These are phyloP conservation scores for Graptemys geographica DNA, from an alignment of 2,797 vertebrate genomes.

Conservation along the genomic window DNA sequence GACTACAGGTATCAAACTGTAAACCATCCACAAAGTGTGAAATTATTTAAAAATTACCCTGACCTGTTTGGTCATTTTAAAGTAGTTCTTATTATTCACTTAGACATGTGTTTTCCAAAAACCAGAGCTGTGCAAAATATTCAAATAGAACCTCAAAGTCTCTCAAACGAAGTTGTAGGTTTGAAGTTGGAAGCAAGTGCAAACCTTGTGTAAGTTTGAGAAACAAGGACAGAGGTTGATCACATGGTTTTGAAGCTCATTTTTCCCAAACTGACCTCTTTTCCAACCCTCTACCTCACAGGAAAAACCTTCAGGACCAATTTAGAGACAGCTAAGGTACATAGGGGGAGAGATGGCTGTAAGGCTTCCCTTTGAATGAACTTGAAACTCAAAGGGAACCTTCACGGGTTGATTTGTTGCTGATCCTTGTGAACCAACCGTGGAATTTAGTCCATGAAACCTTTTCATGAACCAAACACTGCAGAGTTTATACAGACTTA, in stretches of 20 bases:
- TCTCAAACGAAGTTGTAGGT: neutral
- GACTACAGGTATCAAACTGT: neutral
- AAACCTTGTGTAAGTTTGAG: neutral
- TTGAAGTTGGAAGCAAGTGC: neutral
- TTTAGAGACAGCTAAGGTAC: neutral
- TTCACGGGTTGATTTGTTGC: too few species aligned
- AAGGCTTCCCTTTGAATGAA: neutral
- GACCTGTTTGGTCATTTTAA: neutral
- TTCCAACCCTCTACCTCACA: neutral
- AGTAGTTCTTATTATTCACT: neutral
- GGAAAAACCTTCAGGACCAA: neutral
- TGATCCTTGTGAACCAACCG: neutral
- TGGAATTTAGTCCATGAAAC: too few species aligned
- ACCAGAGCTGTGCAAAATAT: neutral
- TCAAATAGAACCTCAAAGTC: neutral
- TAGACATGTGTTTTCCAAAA: neutral
- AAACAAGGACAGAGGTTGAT: neutral
- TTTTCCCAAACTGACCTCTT: neutral
- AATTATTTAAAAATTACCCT: neutral
- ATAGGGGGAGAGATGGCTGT: neutral
- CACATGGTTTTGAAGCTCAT: neutral
- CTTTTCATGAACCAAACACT: neutral
- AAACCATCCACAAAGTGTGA: rapidly evolving
- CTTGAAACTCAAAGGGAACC: neutral
- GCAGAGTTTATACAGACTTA: neutral